Base-by-base conservation (phyloP, 2,888 invertebrate species). In the Ernsta delagoae region DNA sequence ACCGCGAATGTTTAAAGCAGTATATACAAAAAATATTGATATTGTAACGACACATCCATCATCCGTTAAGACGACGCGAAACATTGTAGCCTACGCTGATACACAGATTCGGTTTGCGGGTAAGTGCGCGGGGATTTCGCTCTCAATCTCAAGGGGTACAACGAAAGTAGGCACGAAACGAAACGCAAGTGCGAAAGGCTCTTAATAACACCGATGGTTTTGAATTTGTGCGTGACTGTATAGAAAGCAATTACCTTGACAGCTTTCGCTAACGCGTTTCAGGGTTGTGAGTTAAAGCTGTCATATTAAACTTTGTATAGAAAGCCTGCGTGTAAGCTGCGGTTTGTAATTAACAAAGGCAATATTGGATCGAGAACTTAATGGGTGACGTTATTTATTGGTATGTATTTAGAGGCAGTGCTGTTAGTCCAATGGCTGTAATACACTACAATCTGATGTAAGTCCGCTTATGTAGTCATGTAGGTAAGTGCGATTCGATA, bases 221-320 rank as follows among this genome's bases (percentile, higher is more conserved):
- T 54, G 31, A 54, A 54, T 54, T 54, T 31, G 11, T 31, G 11
- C 54, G 54, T 54, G 24, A 54, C 54, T 54, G 54, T 31, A 54
- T 54, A 54, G 54, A 54, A 48, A 54, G 54, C 54, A 54, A 31
- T 54, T 54, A 54, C 54, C 11, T 8, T 54, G 31, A 54, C 54
- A 54, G 31, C 31, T 54, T 45, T 54, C 54, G 48, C 54, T 54
- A 31, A 31, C 31, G 11, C 11, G 54, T 31, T 31, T 24, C 31
- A 54, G 54, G 54, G 54, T 31, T 54, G 54, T 54, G 24, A 54
- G 9, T 54, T 31, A 54, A 54, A 54, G 48, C n/a, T 48, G 16
- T 16, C 48, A 48, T 48, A 48, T 12, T 48, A 48, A 48, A 48
- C 48, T 48, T 9, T 5, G 12, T 12, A 12, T 48, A 48, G 48